Evolutionary conservation across 1,140 invertebrate species (phyloP), one percentile per base, ranked within the genome.

Genomic region (Varroa destructor): DNA sequence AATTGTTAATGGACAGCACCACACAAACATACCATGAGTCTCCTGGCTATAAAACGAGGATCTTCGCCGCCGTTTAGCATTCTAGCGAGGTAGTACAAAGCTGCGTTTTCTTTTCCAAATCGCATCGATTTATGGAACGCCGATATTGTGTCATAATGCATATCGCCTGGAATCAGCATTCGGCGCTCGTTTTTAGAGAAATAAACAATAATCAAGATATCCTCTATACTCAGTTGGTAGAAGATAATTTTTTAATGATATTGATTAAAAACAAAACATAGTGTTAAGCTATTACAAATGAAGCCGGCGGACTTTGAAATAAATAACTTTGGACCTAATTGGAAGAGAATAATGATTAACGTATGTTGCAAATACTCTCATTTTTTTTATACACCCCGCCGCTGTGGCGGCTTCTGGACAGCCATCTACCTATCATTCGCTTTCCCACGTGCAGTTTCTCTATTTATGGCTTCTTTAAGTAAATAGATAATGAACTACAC

Each of bases 41-140:
- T 79, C 25, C 90, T 80, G 0, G 88, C 88, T 72, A 92, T 86
- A 77, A 86, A 91, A n/a, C 87, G 77, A 1, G 89, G 89, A 79
- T 90, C 87, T 80, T 91, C 89, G 14, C 89, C 90, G 2, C 87
- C 87, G 73, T 86, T 81, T 64, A 91, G 79, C 84, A 91, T 91
- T 73, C 89, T 81, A 5, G 87, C 85, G 2, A 89, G 81, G 89
- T 89, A 92, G 78, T 92, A 91, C 14, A 92, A 78, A 0, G 89
- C 84, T 14, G 89, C 90, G 80, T 89, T 89, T 57, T 85, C 86
- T 78, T 90, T 87, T 14, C 87, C 86, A 0, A 88, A 89, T 75
- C 90, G 82, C n/a, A 92, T 87, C 0, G 88, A 89, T 79, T 92
- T 91, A 74, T 90, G 88, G 54, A 91, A 80, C 0, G 89, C 89